Evolutionary conservation across 2,797 vertebrate genomes (phyloP).

Genomic region (Alfaro cultratus): DNA sequence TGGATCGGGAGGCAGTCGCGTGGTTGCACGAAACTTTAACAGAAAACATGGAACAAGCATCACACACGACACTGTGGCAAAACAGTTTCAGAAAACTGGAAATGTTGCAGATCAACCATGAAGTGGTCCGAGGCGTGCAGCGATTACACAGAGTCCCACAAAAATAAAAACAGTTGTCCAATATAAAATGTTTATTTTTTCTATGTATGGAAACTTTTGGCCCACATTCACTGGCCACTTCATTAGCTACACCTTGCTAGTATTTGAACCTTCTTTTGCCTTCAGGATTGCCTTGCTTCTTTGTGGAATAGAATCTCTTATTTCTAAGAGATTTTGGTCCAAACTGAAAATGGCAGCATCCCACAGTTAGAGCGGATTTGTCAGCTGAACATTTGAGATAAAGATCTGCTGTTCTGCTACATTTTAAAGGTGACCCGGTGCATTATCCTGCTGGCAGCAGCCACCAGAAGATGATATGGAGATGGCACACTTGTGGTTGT

Average conservation of each 20-base stretch:
- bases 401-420: not conserved
- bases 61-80: no score
- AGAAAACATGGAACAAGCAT: no score
- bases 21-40: no score
- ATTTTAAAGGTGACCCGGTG: not conserved
- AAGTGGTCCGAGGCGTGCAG: no score
- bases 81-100: no score
- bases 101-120: no score
- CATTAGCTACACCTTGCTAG: not conserved
- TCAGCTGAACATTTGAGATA: not conserved
- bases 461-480: not conserved
- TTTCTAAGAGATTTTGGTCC: not conserved
- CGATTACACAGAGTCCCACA: no score
- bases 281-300: not conserved
- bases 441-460: not conserved
- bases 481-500: not conserved
- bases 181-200: no score
- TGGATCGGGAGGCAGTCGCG: no score
- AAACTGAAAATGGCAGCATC: not conserved
- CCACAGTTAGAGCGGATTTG: not conserved
- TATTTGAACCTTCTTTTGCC: not conserved
- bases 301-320: not conserved
- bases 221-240: not conserved
- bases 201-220: no score
- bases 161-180: no score